A percentile compares a stretch with the other conserved stretches of the same genome.
Evolutionary conservation across 2,888 invertebrate genomes (phyloP).

Genomic region (Hirtodrosophila duncani): DNA sequence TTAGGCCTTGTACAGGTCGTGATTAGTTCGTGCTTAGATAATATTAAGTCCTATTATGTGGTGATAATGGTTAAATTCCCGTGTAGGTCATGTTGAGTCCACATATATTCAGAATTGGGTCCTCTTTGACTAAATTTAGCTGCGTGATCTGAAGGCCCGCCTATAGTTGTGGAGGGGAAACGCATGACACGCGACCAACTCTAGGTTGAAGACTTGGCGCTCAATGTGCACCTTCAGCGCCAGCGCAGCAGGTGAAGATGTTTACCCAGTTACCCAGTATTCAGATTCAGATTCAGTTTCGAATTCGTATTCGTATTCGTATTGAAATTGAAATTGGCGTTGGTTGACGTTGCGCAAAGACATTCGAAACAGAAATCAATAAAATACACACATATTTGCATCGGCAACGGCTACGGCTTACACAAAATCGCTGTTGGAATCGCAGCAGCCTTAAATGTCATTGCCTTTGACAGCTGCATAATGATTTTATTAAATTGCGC

Average conservation of each 20-base stretch:
- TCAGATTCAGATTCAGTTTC: constrained; percentile 26
- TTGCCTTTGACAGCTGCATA: constrained; percentile 61
- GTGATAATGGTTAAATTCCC: no score
- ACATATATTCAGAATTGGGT: constrained; percentile 22
- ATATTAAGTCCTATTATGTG: no score
- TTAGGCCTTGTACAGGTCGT: no score
- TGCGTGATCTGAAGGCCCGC: constrained; percentile 24
- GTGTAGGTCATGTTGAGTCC: no score
- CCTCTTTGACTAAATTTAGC: constrained; percentile 29
- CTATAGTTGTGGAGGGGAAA: no score
- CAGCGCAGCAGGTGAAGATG: constrained; percentile 64
- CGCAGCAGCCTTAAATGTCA: constrained; percentile 52
- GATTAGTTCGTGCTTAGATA: no score
- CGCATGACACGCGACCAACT: no score
- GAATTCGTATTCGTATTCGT: constrained; percentile 18
- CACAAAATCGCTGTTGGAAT: background rate
- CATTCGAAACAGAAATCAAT: constrained; percentile 60
- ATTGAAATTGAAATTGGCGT: constrained; percentile 35
- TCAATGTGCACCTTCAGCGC: constrained; percentile 12
- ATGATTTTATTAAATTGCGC: constrained; percentile 67
- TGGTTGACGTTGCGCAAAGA: constrained; percentile 52
- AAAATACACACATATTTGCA: constrained; percentile 51
- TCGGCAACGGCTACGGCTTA: constrained; percentile 40
- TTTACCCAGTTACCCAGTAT: constrained; percentile 43
- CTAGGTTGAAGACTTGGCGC: no score